phyloP scores from a whole-genome alignment of 2,888 invertebrate species.

The Hyalella azteca region DNA sequence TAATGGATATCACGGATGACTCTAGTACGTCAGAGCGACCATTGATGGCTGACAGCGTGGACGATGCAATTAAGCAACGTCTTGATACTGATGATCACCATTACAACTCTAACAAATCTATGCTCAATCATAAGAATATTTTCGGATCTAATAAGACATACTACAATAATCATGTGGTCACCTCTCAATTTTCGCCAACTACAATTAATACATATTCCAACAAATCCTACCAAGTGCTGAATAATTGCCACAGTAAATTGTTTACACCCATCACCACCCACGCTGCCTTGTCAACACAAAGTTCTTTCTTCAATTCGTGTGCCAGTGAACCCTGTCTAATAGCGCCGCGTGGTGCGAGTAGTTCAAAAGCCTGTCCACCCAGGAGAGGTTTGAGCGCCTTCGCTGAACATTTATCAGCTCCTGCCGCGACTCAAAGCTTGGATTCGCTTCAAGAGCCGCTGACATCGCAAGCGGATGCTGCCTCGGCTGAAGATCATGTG shows the following conservation, averaged over 20 bases:
- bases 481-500: background rate
- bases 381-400: too few relatives aligned
- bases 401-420: background rate
- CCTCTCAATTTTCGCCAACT: constrained; percentile 8
- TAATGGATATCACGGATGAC: constrained; percentile 34
- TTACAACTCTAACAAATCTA: background rate
- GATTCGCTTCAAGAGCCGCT: background rate
- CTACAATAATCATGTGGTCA: constrained; percentile 13
- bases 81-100: background rate
- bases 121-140: background rate
- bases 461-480: background rate
- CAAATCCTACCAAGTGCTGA: constrained; percentile 12
- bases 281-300: background rate
- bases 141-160: background rate
- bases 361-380: too few relatives aligned
- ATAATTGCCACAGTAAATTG: background rate
- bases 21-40: background rate
- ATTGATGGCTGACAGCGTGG: background rate
- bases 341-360: background rate
- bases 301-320: background rate
- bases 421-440: background rate
- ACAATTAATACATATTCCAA: constrained; percentile 17
- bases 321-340: background rate
- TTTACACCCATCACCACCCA: background rate
- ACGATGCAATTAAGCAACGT: background rate